Evolutionary conservation across 37 sponge, comb jelly and placozoan genomes (phyloP).

Genomic region (Halisarca cf. caerulea): DNA sequence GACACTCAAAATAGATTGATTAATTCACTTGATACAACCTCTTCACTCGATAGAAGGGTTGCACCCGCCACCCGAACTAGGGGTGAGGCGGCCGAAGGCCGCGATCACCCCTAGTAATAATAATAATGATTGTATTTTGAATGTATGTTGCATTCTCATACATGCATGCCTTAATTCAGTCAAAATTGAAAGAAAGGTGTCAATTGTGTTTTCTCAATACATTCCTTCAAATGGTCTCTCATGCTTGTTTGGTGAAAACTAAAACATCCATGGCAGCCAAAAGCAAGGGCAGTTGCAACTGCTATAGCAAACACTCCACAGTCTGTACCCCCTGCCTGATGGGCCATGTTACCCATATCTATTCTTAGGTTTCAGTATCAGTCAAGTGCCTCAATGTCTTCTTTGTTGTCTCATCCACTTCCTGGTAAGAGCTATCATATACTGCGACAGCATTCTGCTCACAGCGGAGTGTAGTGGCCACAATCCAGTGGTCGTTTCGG

Average conservation of each 20-base stretch:
- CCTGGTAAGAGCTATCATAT: background rate
- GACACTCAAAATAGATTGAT: too few relatives aligned
- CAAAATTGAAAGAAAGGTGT: slow-evolving; percentile 21
- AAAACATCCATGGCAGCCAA: background rate
- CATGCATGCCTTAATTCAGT: too few relatives aligned
- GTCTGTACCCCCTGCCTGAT: slow-evolving; percentile 20
- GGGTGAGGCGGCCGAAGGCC: too few relatives aligned
- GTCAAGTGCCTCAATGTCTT: background rate
- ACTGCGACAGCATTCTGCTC: background rate
- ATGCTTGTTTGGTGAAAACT: slow-evolving; percentile 6
- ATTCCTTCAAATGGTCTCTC: slow-evolving; percentile 8
- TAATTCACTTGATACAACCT: too few relatives aligned
- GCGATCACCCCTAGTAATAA: too few relatives aligned
- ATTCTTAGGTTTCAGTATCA: background rate
- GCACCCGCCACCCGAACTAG: too few relatives aligned
- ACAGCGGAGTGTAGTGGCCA: background rate
- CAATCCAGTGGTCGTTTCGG: slow-evolving; percentile 6
- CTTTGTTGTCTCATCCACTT: background rate
- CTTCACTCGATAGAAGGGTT: too few relatives aligned
- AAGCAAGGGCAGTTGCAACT: background rate
- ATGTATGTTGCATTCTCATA: slow-evolving; percentile 1
- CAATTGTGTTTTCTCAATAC: background rate
- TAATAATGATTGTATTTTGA: background rate
- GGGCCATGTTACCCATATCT: background rate
- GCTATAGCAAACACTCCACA: slow-evolving; percentile 33